Evolutionary conservation across 53 echinoderm and acorn worm genomes (phyloP).

Genomic region (Holothuria scabra): DNA sequence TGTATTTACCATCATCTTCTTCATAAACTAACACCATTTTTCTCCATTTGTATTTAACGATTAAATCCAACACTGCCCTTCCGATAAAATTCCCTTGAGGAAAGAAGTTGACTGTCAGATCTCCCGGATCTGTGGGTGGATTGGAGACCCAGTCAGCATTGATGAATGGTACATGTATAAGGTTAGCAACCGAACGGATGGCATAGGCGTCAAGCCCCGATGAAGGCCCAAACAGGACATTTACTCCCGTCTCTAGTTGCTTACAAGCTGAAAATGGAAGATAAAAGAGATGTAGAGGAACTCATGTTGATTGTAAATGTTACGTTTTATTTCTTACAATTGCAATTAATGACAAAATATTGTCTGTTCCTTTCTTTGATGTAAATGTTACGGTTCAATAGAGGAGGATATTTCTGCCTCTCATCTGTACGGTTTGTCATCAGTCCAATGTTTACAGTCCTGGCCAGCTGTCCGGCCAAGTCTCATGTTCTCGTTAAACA

Average conservation of each 20-base stretch:
- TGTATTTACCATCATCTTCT: slow-evolving; percentile 69
- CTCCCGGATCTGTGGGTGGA: slow-evolving; percentile 6
- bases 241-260: slow-evolving; percentile 67
- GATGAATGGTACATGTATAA: slow-evolving; percentile 72
- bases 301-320: not conserved
- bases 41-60: slow-evolving; percentile 64
- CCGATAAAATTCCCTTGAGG: slow-evolving; percentile 70
- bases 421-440: no score
- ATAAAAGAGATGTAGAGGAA: not conserved
- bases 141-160: slow-evolving; percentile 64
- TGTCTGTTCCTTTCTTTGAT: no score
- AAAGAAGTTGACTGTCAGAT: slow-evolving; percentile 69
- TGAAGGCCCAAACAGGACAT: slow-evolving; percentile 82
- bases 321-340: not conserved
- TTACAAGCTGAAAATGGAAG: slow-evolving; percentile 57
- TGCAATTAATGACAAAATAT: not conserved
- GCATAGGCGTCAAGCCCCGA: slow-evolving; percentile 67
- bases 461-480: no score
- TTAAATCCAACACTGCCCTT: slow-evolving; percentile 61
- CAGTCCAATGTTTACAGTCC: no score
- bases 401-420: no score
- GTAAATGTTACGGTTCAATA: no score
- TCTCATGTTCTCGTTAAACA: no score
- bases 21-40: slow-evolving; percentile 81
- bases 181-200: slow-evolving; percentile 76